These are phyloP conservation scores for Hydrocynus forskahlii DNA, from an alignment of 2,797 vertebrate genomes.

Conservation along the genomic window DNA sequence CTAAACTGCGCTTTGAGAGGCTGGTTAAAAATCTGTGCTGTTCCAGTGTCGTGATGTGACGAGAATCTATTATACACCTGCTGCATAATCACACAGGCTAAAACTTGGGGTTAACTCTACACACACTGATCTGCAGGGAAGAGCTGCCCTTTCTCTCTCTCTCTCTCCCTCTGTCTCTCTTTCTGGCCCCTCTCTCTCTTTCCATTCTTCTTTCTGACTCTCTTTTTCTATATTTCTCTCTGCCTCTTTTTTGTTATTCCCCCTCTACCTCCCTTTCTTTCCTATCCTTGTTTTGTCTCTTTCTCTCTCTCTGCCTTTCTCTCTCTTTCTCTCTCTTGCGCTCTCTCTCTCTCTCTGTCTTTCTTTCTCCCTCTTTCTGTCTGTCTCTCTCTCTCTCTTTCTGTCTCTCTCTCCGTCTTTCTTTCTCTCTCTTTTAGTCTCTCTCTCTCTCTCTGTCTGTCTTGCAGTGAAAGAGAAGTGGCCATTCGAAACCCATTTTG, in stretches of 20 bases:
- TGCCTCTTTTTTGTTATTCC: background rate
- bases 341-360: background rate
- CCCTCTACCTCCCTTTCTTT: background rate
- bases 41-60: slow-evolving; percentile 17
- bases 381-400: background rate
- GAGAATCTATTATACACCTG: slow-evolving; percentile 29
- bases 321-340: too few relatives aligned
- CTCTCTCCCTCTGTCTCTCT: slow-evolving; percentile 32
- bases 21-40: background rate
- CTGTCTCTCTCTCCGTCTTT: background rate
- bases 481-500: slow-evolving; percentile 61
- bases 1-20: background rate
- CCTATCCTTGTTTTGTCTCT: background rate
- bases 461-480: slow-evolving; percentile 36
- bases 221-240: slow-evolving; percentile 16
- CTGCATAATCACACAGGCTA: slow-evolving; percentile 39
- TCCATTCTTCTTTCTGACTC: slow-evolving; percentile 41
- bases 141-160: slow-evolving; percentile 22
- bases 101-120: slow-evolving; percentile 48
- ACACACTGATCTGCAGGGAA: slow-evolving; percentile 44
- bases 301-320: slow-evolving; percentile 43
- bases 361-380: slow-evolving; percentile 7
- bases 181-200: background rate
- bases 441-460: background rate
- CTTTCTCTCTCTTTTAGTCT: slow-evolving; percentile 38